Evolutionary conservation across 2,797 vertebrate species (phyloP).

Genomic region (Gastrophryne carolinensis): DNA sequence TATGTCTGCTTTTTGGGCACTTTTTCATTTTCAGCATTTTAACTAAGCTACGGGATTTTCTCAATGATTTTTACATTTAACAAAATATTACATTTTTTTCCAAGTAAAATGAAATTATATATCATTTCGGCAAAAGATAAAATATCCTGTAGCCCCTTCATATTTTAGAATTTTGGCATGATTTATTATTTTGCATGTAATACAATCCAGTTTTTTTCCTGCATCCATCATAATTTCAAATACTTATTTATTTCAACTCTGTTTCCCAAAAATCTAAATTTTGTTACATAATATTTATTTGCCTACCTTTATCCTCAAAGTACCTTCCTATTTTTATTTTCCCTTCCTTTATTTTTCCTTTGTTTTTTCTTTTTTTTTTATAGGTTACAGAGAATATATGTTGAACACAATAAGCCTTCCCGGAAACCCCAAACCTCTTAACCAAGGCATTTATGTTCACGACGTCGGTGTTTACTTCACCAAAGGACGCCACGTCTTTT

Average conservation of each 20-base stretch:
- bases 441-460: conserved; percentile 82
- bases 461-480: conserved; percentile 85
- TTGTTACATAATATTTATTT: conserved; percentile 72
- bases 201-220: conserved; percentile 10
- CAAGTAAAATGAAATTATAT: neutral
- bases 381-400: conserved; percentile 87
- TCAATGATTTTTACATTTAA: neutral
- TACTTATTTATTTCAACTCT: conserved; percentile 24
- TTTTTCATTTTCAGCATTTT: neutral
- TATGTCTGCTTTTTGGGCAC: neutral
- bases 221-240: conserved; percentile 2
- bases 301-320: conserved; percentile 65
- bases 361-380: conserved; percentile 69
- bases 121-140: neutral
- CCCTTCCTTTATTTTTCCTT: conserved; percentile 65
- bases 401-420: conserved; percentile 85
- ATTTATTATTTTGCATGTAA: neutral
- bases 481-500: conserved; percentile 85
- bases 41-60: neutral
- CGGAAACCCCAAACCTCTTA: conserved; percentile 82
- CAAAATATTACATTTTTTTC: neutral
- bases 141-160: too few relatives aligned
- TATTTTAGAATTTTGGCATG: neutral
- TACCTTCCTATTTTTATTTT: conserved; percentile 72
- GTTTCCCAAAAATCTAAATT: conserved; percentile 56